Evolutionary conservation across 2,888 invertebrate genomes (phyloP).

Genomic region (Camponotus fellah): DNA sequence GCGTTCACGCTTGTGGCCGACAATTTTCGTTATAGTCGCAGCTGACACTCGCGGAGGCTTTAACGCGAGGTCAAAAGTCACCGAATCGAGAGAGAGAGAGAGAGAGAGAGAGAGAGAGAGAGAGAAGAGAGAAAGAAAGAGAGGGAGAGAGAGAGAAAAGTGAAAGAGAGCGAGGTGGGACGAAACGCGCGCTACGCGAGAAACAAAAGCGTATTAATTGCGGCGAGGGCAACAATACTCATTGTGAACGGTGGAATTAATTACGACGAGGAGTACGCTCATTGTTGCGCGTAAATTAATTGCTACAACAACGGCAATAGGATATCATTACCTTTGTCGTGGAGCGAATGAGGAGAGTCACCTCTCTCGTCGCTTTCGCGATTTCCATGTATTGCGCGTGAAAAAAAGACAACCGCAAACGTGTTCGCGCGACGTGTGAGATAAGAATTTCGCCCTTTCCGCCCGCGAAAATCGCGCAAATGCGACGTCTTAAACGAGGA

Average conservation of each 20-base stretch:
- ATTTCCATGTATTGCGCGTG: constrained; percentile 28
- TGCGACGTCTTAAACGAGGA: not conserved
- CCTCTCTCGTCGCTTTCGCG: not conserved
- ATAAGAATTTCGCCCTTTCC: not conserved
- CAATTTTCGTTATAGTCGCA: constrained; percentile 36
- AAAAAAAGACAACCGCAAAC: constrained; percentile 1
- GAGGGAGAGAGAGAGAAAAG: not conserved
- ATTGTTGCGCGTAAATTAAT: constrained; percentile 57
- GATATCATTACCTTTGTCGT: constrained; percentile 57
- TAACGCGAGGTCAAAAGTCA: constrained; percentile 23
- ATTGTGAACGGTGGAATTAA: constrained; percentile 55
- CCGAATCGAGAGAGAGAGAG: constrained; percentile 16
- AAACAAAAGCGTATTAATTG: constrained; percentile 56
- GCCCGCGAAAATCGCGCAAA: not conserved
- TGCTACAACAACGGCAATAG: constrained; percentile 54
- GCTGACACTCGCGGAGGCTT: not conserved
- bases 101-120: not conserved
- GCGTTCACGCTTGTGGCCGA: constrained; percentile 1
- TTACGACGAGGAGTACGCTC: constrained; percentile 51
- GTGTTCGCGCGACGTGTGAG: not conserved
- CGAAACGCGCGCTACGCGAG: constrained; percentile 37
- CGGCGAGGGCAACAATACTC: constrained; percentile 55
- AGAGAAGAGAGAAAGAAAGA: not conserved
- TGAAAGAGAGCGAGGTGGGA: not conserved
- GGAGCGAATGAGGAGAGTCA: constrained; percentile 15